Conservation (phyloP, 2,797 vertebrate genomes). For the Eidolon dupreanum region DNA sequence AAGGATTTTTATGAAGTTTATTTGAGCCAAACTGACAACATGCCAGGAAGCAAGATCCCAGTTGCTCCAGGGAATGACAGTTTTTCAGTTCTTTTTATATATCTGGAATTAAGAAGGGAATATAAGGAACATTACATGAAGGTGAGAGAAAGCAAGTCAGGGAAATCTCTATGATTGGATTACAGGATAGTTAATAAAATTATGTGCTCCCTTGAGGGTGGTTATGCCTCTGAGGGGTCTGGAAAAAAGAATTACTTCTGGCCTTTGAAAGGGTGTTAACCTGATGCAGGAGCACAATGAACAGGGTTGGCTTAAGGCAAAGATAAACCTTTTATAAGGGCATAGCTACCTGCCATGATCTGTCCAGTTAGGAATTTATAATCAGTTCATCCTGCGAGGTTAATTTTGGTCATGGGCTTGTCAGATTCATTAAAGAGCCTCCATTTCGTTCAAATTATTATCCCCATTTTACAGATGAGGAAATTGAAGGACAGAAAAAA, state of each 20-base stretch:
- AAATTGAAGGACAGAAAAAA: slow-evolving; percentile 19
- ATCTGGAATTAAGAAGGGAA: neutral
- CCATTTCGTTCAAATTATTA: neutral
- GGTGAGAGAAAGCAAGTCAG: neutral
- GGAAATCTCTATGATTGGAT: neutral
- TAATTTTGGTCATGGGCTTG: neutral
- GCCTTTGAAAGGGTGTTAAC: neutral
- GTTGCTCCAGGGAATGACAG: neutral
- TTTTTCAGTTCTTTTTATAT: neutral
- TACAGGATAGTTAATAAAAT: neutral
- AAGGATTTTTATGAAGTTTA: neutral
- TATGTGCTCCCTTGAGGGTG: neutral
- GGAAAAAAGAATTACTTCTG: neutral
- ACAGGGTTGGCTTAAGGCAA: neutral
- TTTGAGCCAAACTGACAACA: neutral
- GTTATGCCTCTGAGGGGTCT: too few species aligned
- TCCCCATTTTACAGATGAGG: neutral
- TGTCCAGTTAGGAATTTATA: neutral
- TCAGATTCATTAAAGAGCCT: neutral
- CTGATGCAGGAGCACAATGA: neutral
- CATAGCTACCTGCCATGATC: neutral
- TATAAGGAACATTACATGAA: neutral
- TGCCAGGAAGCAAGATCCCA: neutral
- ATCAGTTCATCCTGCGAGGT: neutral
- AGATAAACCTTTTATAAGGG: neutral